Percentiles rank a stretch among this genome's conserved stretches.
Evolutionary conservation across 2,797 vertebrate genomes (phyloP).

Genomic region (Poeciliopsis infans): DNA sequence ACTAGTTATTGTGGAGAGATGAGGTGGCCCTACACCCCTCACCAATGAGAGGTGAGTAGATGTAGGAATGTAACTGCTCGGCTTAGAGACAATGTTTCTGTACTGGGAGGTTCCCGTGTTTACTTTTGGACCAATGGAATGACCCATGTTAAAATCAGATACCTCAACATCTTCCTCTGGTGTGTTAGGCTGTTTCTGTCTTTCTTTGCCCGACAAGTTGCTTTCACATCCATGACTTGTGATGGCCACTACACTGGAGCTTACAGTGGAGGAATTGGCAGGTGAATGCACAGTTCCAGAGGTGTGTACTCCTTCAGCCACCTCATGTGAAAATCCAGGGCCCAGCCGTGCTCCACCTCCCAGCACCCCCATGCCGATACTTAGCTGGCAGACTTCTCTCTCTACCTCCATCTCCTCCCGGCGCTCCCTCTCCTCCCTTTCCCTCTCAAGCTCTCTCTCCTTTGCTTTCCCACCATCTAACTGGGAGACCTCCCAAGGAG

Average conservation of each 20-base stretch:
- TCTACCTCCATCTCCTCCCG: slow-evolving; percentile 83
- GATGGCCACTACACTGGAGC: slow-evolving; percentile 44
- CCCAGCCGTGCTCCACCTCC: slow-evolving; percentile 71
- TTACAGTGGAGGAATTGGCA: slow-evolving; percentile 50
- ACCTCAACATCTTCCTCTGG: slow-evolving; percentile 89
- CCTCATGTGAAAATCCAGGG: slow-evolving; percentile 66
- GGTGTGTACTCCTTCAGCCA: slow-evolving; percentile 54
- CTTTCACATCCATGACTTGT: slow-evolving; percentile 46
- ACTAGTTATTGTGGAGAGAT: slow-evolving; percentile 54
- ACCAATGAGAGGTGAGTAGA: slow-evolving; percentile 73
- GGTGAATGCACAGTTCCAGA: slow-evolving; percentile 61
- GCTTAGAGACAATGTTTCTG: slow-evolving; percentile 80
- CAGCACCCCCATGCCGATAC: slow-evolving; percentile 79
- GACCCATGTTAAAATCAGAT: slow-evolving; percentile 82
- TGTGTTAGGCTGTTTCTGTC: slow-evolving; percentile 73
- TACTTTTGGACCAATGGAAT: slow-evolving; percentile 53
- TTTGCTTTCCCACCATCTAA: slow-evolving; percentile 69
- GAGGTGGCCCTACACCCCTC: slow-evolving; percentile 59
- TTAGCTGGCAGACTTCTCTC: slow-evolving; percentile 82
- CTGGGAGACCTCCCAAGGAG: slow-evolving; percentile 83
- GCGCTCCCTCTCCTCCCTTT: slow-evolving; percentile 77
- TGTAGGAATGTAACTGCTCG: slow-evolving; percentile 75
- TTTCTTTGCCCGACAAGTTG: slow-evolving; percentile 52
- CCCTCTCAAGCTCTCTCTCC: slow-evolving; percentile 75
- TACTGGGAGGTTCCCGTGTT: slow-evolving; percentile 68